phyloP scores from a whole-genome alignment of 2,797 vertebrate genomes.

The Erithacus rubecula region DNA sequence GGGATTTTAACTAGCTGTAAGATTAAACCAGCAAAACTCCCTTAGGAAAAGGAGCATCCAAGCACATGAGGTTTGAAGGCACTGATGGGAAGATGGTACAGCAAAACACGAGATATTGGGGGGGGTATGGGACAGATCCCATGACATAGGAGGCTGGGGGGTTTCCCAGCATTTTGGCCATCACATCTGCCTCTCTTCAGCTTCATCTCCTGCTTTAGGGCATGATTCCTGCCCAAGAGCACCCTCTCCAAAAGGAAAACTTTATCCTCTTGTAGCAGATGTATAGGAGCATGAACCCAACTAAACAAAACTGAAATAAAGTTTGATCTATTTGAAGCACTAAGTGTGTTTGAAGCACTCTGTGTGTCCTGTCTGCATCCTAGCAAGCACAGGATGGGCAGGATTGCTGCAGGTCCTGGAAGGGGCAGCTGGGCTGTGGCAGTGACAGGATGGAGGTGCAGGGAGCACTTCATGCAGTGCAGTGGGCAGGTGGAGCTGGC shows the following conservation, averaged over 20 bases:
- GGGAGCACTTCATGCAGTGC: accelerated
- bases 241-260: background rate
- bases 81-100: background rate
- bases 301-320: background rate
- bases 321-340: background rate
- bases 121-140: background rate
- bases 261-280: background rate
- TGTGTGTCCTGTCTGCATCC: background rate
- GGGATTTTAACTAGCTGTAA: background rate
- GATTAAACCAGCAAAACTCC: background rate
- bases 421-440: background rate
- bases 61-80: no score
- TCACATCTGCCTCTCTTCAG: background rate
- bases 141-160: background rate
- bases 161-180: background rate
- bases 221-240: background rate
- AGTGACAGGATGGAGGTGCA: no score
- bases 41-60: background rate
- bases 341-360: no score
- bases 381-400: accelerated
- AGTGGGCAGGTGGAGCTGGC: no score
- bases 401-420: background rate
- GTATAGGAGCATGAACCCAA: background rate
- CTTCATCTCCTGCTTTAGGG: background rate
- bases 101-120: background rate